Conservation (phyloP, 2,113 vertebrate species). For the Zosterops borbonicus region DNA sequence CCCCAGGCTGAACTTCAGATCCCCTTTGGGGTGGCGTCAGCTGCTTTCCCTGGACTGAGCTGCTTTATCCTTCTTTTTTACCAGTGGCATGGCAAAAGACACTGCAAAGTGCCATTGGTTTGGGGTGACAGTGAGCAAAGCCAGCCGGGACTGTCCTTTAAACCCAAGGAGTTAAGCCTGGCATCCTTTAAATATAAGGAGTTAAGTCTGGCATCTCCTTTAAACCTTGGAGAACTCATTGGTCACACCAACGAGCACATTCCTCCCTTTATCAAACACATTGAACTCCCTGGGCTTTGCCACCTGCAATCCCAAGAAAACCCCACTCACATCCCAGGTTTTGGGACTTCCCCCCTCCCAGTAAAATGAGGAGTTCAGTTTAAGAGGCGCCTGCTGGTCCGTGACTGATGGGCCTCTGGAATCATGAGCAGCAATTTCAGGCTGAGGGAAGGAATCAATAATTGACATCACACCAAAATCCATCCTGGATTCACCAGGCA, state of each 20-base stretch:
- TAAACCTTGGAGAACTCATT: not conserved
- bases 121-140: not conserved
- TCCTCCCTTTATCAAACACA: not conserved
- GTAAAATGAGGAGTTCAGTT: not conserved
- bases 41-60: not conserved
- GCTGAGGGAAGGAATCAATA: not conserved
- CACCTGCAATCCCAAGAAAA: not conserved
- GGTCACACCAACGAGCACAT: not conserved
- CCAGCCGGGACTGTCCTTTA: not conserved
- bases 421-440: not conserved
- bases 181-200: not conserved
- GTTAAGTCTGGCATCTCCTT: not conserved
- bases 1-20: not conserved
- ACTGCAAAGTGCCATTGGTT: not conserved
- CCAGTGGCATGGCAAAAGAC: not conserved
- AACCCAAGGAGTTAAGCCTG: not conserved
- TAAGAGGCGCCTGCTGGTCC: not conserved
- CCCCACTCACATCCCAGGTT: rapidly evolving
- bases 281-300: not conserved
- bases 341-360: not conserved
- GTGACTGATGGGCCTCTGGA: not conserved
- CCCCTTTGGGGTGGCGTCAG: not conserved
- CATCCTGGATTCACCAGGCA: not conserved
- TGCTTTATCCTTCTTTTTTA: not conserved
- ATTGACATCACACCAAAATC: not conserved